Evolutionary conservation across 2,113 vertebrate genomes (phyloP), one percentile per base, ranked within the genome.

Genomic region (Crotalus horridus): DNA sequence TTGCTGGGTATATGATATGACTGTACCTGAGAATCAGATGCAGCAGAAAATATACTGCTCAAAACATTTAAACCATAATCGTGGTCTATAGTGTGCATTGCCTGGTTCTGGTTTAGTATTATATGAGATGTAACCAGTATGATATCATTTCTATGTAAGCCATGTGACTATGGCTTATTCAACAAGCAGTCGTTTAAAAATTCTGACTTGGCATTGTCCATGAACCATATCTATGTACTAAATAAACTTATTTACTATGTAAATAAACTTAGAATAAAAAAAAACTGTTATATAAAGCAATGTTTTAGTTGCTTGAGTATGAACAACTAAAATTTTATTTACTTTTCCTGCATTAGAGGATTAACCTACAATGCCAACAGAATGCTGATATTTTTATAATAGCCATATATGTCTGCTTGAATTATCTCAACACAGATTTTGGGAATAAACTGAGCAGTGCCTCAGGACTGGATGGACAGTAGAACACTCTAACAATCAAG

Each of bases 351-450:
- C 48, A 58, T 53, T 23, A 15, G 48, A 92, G 56, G 24, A 46
- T 43, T 86, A 91, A 24, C 0, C 86, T 91, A 33, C 54, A 51
- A 91, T 33, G 13, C 61, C 55, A 90, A 29, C 64, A 87, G 90
- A 92, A 93, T 20, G 53, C 59, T 94, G 43, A 29, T 29, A 88
- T 93, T 92, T 91, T 91, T 91, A 53, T 20, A 43, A 9, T 23
- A 59, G 48, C 33, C 33, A 43, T 61, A 53, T 61, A 12, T 39
- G 51, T 21, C 51, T 87, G 86, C 20, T 91, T 56, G 39, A 23
- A 3, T 0, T 43, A 94, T 87, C 93, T 94, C 6, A 53, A 87
- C 87, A 61, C 95, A 89, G 93, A 88, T 93, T 94, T 92, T 93
- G 88, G 90, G 90, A 61, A 95, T 85, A 90, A 93, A 94, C 88